Percentiles rank a stretch among this genome's conserved stretches.
phyloP scores from a whole-genome alignment of 2,113 vertebrate species.

The Tachysurus vachellii region DNA sequence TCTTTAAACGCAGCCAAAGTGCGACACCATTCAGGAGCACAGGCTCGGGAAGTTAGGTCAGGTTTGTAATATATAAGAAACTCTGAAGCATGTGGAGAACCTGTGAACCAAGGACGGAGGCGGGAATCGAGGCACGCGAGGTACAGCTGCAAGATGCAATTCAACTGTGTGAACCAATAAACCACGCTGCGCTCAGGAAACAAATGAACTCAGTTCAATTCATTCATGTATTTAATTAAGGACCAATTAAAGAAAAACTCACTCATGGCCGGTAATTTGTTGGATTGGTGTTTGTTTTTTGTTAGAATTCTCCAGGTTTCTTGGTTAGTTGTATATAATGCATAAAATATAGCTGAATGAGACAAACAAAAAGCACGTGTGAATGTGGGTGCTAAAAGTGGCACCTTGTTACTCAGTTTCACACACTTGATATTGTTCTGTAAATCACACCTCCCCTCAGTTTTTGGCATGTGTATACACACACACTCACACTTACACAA shows the following conservation, averaged over 20 bases:
- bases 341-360: not conserved
- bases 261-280: not conserved
- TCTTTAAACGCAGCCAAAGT: not conserved
- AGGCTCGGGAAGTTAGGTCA: not conserved
- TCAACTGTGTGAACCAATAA: too few relatives aligned
- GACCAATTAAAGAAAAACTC: not conserved
- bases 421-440: conserved; percentile 20
- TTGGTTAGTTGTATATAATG: not conserved
- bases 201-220: not conserved
- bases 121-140: too few relatives aligned
- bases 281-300: not conserved
- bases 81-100: too few relatives aligned
- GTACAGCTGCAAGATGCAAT: too few relatives aligned
- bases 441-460: not conserved
- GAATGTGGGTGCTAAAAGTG: not conserved
- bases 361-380: too few relatives aligned
- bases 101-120: too few relatives aligned
- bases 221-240: not conserved
- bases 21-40: not conserved
- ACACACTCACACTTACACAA: too few relatives aligned
- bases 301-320: not conserved
- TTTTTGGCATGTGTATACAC: not conserved
- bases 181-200: too few relatives aligned
- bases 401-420: not conserved
- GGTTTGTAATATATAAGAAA: too few relatives aligned